Evolutionary conservation across 1,140 invertebrate species (phyloP).

Genomic region (Lepidostoma basale): DNA sequence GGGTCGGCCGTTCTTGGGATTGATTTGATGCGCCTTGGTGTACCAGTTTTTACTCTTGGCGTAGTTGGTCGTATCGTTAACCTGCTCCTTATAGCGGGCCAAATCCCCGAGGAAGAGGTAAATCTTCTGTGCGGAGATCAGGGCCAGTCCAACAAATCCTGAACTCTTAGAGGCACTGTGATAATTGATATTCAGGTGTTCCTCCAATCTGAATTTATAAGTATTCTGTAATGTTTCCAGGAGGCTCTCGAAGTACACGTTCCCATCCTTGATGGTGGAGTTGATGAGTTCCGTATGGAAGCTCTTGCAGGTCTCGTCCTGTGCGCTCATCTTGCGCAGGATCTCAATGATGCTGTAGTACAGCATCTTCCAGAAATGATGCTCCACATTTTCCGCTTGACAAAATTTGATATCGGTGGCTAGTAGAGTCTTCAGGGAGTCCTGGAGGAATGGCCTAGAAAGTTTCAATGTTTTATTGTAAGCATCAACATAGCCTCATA

Average conservation of each 20-base stretch:
- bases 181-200: constrained; percentile 64
- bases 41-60: constrained; percentile 88
- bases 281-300: constrained; percentile 71
- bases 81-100: constrained; percentile 85
- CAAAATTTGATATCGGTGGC: constrained; percentile 86
- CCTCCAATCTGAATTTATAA: constrained; percentile 75
- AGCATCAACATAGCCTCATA: too few species aligned
- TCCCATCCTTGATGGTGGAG: constrained; percentile 81
- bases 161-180: constrained; percentile 63
- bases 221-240: constrained; percentile 74
- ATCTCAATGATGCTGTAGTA: constrained; percentile 92
- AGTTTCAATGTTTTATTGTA: neutral
- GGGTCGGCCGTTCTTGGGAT: constrained; percentile 92
- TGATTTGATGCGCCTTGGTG: constrained; percentile 89
- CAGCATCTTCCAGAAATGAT: constrained; percentile 89
- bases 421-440: constrained; percentile 75
- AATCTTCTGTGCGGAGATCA: constrained; percentile 85
- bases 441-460: constrained; percentile 66
- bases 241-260: constrained; percentile 77
- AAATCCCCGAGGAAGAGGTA: constrained; percentile 91
- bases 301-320: constrained; percentile 62
- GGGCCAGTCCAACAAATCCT: constrained; percentile 73
- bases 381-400: constrained; percentile 86
- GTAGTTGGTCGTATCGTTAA: constrained; percentile 83
- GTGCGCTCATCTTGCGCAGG: constrained; percentile 70